These are phyloP conservation scores for Cactoblastis cactorum DNA, from an alignment of 2,888 invertebrate genomes.

Conservation along the genomic window DNA sequence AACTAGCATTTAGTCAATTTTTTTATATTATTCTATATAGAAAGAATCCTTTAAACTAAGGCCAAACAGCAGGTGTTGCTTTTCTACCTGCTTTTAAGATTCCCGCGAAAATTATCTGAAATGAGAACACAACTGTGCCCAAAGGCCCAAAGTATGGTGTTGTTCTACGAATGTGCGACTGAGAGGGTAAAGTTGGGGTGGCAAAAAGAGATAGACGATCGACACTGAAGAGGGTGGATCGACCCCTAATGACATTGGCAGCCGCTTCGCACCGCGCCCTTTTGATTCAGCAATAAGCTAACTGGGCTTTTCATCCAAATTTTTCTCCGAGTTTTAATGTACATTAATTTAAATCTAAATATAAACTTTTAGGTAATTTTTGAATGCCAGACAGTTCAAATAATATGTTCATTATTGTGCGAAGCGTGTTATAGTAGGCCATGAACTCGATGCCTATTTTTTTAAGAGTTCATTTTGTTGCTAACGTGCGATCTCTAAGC, in stretches of 20 bases:
- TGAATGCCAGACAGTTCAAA: neutral
- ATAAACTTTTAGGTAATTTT: no score
- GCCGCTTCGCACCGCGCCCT: conserved; percentile 43
- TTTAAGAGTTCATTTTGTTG: conserved; percentile 62
- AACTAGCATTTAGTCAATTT: no score
- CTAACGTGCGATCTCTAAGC: conserved; percentile 36
- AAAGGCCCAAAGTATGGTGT: conserved; percentile 1
- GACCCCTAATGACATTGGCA: conserved; percentile 66
- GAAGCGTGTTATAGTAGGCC: conserved; percentile 42
- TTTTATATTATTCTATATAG: no score
- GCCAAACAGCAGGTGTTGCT: neutral
- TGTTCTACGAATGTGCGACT: conserved; percentile 32
- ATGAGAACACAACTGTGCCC: neutral
- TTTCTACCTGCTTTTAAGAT: conserved; percentile 19
- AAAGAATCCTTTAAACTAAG: neutral
- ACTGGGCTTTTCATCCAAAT: conserved; percentile 5
- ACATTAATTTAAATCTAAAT: no score
- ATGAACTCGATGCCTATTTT: conserved; percentile 63
- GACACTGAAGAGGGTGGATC: conserved; percentile 65
- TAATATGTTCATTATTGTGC: conserved; percentile 36
- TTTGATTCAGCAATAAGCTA: conserved; percentile 19
- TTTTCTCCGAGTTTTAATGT: neutral
- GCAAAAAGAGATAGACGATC: conserved; percentile 53
- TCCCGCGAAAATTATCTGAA: conserved; percentile 32
- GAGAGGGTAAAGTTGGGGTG: conserved; percentile 59